phyloP scores from a whole-genome alignment of 2,113 vertebrate genomes.

The Melanocharis versteri region DNA sequence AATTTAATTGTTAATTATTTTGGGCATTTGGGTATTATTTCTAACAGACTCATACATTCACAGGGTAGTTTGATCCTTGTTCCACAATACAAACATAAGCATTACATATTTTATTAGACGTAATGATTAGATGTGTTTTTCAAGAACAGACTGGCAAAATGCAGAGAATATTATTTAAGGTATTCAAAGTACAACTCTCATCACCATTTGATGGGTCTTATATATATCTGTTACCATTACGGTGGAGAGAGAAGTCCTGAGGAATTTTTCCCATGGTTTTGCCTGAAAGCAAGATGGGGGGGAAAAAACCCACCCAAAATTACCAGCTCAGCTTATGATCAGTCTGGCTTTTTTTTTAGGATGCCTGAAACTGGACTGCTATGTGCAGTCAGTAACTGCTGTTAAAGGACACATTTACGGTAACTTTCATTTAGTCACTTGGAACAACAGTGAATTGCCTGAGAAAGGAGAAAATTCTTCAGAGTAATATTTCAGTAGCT shows the following conservation, averaged over 20 bases:
- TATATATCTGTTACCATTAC: not conserved
- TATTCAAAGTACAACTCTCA: not conserved
- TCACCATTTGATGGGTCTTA: not conserved
- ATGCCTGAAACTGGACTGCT: not conserved
- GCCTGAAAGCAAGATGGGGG: not conserved
- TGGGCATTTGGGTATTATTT: not conserved
- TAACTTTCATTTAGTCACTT: not conserved
- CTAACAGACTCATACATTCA: not conserved
- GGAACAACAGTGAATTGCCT: not conserved
- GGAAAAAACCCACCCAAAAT: not conserved
- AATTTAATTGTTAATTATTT: not conserved
- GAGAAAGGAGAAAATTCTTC: not conserved
- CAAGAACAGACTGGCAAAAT: not conserved
- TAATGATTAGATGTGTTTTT: not conserved
- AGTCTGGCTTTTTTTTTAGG: not conserved
- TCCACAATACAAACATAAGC: not conserved
- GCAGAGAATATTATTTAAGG: not conserved
- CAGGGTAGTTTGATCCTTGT: not conserved
- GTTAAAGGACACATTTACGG: not conserved
- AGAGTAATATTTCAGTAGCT: not conserved
- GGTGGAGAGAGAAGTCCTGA: not conserved
- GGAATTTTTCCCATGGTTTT: not conserved
- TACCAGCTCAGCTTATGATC: not conserved
- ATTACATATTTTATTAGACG: not conserved
- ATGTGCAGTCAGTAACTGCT: not conserved